These are phyloP conservation scores for Mixornis gularis DNA, from an alignment of 2,113 vertebrate genomes.

Conservation along the genomic window DNA sequence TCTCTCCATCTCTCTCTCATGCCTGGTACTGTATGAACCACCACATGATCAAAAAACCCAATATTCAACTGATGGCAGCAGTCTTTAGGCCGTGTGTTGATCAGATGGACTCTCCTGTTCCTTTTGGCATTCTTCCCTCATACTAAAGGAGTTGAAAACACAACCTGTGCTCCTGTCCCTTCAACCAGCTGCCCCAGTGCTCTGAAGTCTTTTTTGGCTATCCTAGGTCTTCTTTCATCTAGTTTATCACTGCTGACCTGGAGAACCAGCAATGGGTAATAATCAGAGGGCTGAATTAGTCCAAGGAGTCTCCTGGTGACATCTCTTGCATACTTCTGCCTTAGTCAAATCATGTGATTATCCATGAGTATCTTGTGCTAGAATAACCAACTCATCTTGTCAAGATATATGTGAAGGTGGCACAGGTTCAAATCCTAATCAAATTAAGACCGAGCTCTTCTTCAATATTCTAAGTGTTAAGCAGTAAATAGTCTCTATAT, in stretches of 20 bases:
- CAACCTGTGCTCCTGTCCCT: neutral
- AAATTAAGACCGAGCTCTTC: neutral
- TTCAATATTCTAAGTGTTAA: neutral
- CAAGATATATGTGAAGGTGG: neutral
- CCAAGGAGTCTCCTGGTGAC: neutral
- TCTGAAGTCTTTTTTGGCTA: neutral
- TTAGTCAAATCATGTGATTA: neutral
- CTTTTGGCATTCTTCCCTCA: neutral
- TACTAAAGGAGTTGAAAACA: neutral
- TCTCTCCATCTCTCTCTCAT: neutral
- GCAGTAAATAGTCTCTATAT: neutral
- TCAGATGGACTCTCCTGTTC: neutral
- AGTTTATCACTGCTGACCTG: neutral
- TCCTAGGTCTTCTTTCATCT: neutral
- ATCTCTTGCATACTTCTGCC: neutral
- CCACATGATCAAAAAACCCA: fast-evolving
- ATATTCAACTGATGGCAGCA: neutral
- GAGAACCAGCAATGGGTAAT: neutral
- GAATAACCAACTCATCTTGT: neutral
- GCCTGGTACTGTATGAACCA: neutral
- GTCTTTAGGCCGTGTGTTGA: too few relatives aligned
- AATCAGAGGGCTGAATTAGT: neutral
- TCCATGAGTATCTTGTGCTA: neutral
- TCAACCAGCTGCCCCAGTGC: neutral
- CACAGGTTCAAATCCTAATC: neutral